Evolutionary conservation across 2,888 invertebrate species (phyloP).

Genomic region (Ophion slaviceki): DNA sequence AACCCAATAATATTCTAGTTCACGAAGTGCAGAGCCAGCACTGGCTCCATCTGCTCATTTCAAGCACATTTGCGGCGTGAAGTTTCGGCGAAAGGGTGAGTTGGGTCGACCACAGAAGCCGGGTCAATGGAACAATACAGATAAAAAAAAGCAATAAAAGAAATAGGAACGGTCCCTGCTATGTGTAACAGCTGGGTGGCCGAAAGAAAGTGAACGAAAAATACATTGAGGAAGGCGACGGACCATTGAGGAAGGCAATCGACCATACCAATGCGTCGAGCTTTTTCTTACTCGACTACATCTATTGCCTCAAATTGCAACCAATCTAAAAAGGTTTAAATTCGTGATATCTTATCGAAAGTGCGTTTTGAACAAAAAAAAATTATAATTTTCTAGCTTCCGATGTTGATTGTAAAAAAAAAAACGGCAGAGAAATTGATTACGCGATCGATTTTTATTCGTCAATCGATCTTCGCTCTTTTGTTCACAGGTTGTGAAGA

Average conservation of each 20-base stretch:
- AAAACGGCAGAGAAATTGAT: not conserved
- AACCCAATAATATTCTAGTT: too few species aligned
- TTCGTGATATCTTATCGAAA: too few species aligned
- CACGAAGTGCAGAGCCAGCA: too few species aligned
- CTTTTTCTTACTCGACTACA: too few species aligned
- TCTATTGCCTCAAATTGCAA: too few species aligned
- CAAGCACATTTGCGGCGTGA: too few species aligned
- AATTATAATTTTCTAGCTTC: too few species aligned
- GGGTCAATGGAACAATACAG: not conserved
- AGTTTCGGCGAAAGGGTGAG: too few species aligned
- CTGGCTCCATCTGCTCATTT: too few species aligned
- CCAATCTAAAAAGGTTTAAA: too few species aligned
- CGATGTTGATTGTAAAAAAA: not conserved
- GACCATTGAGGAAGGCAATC: not conserved
- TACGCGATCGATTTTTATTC: not conserved
- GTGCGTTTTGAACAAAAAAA: too few species aligned
- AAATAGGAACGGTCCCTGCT: not conserved
- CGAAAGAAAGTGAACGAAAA: not conserved
- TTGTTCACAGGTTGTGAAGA: slow-evolving; percentile 90
- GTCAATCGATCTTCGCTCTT: slow-evolving; percentile 5
- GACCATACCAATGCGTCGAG: not conserved
- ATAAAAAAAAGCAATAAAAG: not conserved
- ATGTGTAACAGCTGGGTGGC: not conserved
- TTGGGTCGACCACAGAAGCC: too few species aligned
- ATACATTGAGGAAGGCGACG: not conserved